Base-by-base conservation (phyloP, 2,888 invertebrate species). In the Drosophila aldrichi region DNA sequence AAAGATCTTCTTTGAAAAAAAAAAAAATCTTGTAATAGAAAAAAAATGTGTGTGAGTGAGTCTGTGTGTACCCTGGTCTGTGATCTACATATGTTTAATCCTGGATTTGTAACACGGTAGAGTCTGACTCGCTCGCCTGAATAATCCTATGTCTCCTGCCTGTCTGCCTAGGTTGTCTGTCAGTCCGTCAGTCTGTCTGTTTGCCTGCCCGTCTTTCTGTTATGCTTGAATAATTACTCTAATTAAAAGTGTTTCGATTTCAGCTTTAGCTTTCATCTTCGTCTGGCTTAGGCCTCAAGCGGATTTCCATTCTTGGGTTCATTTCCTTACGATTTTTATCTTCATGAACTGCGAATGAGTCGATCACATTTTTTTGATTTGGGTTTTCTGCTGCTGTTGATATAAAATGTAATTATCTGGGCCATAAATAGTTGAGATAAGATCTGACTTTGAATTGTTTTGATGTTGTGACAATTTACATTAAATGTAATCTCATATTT, bases 1-100 rank as follows among this genome's bases (percentile, higher is more conserved):
- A 73, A 74, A 38, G 29, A 46, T 5, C 20, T 8, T 43, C 56
- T 25, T 46, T 36, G 46, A 22, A 4, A 5, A 25, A 25, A 5
- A 57, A 65, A 56, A 59, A 68, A 55, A 64, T 56, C 9, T n/a
- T 49, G 25, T 64, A 44, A 36, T 22, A 36, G 25, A 25, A 61
- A 76, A 76, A 77, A 77, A 72, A 34, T 34, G 20, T 51, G 49
- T 32, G 32, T 51, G 49, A 7, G 49, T 6, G 51, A 3, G 67
- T 32, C 14, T 56, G 56, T 44, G 14, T 38, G 59, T 46, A 60
- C 51, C 61, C 61, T 57, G 54, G 14, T 25, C 57, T 46, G 25
- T 70, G 84, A 85, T 86, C 88, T 88, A 87, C 83, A 88, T 88
- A 83, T 80, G 78, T 83, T 81, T 83, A 87, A 87, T 83, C 83